These are phyloP conservation scores for Rhogogaster chlorosoma DNA, from an alignment of 2,888 invertebrate species.

Conservation along the genomic window DNA sequence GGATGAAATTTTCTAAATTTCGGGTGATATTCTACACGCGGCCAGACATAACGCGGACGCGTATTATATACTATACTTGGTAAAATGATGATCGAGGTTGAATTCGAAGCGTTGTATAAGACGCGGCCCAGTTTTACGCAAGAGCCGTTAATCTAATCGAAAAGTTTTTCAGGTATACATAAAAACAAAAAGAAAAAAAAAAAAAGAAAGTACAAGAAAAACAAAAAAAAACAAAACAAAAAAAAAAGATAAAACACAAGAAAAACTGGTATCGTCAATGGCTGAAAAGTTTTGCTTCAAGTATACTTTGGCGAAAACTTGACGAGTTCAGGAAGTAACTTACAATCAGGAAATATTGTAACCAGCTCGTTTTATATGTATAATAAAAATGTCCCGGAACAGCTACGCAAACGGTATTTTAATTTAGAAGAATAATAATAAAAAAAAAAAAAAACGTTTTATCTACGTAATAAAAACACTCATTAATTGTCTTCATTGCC, in stretches of 20 bases:
- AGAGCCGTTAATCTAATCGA: conserved; percentile 5
- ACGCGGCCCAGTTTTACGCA: neutral
- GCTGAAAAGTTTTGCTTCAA: conserved; percentile 6
- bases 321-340: neutral
- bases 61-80: conserved; percentile 34
- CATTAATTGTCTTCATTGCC: neutral
- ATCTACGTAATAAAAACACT: neutral
- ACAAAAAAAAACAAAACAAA: neutral
- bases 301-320: neutral
- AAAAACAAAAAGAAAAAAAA: neutral
- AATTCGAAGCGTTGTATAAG: conserved; percentile 5
- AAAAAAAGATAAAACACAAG: neutral
- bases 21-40: neutral
- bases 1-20: neutral
- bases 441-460: neutral
- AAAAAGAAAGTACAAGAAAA: neutral
- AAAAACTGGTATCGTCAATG: neutral
- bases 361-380: neutral
- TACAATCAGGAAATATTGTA: neutral
- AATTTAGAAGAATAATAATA: neutral
- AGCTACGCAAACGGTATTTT: neutral
- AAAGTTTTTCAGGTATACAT: conserved; percentile 3
- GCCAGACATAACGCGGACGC: conserved; percentile 7
- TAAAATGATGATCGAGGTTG: neutral
- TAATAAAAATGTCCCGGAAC: neutral